A percentile compares a stretch with the other conserved stretches of the same genome.
Evolutionary conservation across 2,888 invertebrate genomes (phyloP).

Genomic region (Stenichneumon culpator): DNA sequence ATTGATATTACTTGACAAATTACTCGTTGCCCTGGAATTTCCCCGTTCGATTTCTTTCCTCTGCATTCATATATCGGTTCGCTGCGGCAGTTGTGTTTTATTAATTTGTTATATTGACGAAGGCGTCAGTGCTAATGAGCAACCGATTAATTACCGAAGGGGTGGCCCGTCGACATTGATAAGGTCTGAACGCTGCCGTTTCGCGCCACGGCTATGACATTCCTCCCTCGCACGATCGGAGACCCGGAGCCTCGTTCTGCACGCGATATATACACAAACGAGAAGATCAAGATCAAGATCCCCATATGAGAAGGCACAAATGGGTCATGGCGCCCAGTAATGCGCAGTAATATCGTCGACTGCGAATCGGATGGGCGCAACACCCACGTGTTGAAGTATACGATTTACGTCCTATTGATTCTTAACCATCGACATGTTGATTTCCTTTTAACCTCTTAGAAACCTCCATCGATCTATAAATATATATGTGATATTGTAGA

Average conservation of each 20-base stretch:
- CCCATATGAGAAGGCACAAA: constrained; percentile 22
- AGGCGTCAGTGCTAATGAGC: constrained; percentile 37
- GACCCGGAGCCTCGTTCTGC: constrained; percentile 19
- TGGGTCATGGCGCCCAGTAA: not conserved
- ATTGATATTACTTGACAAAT: not conserved
- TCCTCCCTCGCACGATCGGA: constrained; percentile 25
- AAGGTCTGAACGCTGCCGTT: constrained; percentile 27
- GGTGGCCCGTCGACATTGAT: constrained; percentile 29
- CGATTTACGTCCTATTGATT: too few relatives aligned
- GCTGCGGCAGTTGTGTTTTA: not conserved
- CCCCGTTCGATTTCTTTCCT: not conserved
- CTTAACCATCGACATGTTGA: not conserved
- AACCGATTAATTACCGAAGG: constrained; percentile 19
- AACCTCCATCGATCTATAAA: not conserved
- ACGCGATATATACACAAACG: not conserved
- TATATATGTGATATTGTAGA: not conserved
- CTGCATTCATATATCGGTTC: not conserved
- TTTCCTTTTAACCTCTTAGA: not conserved
- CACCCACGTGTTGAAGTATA: too few relatives aligned
- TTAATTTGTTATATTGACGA: constrained; percentile 8
- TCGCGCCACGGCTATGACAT: not conserved
- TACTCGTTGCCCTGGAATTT: not conserved
- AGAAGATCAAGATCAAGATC: constrained; percentile 4
- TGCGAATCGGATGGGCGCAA: not conserved
- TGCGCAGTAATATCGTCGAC: constrained; percentile 6